phyloP scores from a whole-genome alignment of 2,797 vertebrate species.

The Alfaro cultratus region DNA sequence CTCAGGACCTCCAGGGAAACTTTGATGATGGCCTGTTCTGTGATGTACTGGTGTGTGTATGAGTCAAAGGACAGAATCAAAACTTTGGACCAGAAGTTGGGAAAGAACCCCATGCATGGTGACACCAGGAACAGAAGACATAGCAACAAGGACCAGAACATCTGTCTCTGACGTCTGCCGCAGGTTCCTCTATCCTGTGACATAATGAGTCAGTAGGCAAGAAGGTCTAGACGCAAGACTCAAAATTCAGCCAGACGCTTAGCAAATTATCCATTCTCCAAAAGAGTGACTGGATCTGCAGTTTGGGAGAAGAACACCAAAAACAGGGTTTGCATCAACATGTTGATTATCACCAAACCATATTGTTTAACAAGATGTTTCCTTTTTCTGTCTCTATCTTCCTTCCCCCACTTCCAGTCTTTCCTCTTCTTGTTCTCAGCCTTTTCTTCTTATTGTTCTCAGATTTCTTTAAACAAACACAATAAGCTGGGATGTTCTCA shows the following conservation, averaged over 20 bases:
- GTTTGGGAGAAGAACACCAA: not conserved
- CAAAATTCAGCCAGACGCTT: not conserved
- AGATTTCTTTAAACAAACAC: conserved; percentile 52
- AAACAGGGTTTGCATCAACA: not conserved
- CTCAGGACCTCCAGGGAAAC: conserved; percentile 84
- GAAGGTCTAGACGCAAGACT: conserved; percentile 31
- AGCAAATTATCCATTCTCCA: not conserved
- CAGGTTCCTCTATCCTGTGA: conserved; percentile 32
- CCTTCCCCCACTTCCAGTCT: not conserved
- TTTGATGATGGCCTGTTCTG: conserved; percentile 84
- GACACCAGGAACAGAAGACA: conserved; percentile 72
- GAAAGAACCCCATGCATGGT: conserved; percentile 82
- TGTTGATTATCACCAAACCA: not conserved
- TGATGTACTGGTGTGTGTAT: conserved; percentile 88
- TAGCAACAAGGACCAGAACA: conserved; percentile 36
- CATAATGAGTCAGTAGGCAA: conserved; percentile 39
- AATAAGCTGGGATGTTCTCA: conserved; percentile 58
- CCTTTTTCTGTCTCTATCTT: conserved; percentile 28
- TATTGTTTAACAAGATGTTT: not conserved
- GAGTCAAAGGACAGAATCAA: conserved; percentile 84
- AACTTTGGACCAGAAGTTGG: conserved; percentile 86
- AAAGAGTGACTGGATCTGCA: not conserved
- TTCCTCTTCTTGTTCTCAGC: conserved; percentile 36
- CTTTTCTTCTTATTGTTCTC: conserved; percentile 62
- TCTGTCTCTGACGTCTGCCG: conserved; percentile 8